Percentiles rank a stretch among this genome's conserved stretches.
phyloP scores from a whole-genome alignment of 1,140 invertebrate genomes.

The Saccostrea cuccullata region DNA sequence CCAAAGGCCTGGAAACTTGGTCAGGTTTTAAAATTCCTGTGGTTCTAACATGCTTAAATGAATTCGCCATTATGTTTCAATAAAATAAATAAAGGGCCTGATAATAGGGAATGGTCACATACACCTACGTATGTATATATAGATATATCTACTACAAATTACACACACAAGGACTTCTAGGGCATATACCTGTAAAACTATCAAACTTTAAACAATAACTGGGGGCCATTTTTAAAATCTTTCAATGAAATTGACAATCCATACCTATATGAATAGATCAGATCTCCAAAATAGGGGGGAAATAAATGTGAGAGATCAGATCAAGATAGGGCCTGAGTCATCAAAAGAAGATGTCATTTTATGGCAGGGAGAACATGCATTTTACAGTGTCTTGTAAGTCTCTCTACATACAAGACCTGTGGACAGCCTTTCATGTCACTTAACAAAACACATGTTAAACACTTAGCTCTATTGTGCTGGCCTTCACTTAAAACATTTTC shows the following conservation, averaged over 20 bases:
- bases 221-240: constrained; percentile 16
- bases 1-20: constrained; percentile 21
- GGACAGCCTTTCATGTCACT: constrained; percentile 11
- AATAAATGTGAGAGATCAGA: not conserved
- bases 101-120: not conserved
- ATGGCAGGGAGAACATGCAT: constrained; percentile 22
- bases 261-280: not conserved
- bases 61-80: not conserved
- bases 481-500: not conserved
- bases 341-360: constrained; percentile 20
- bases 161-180: not conserved
- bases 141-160: not conserved
- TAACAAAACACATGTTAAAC: constrained; percentile 14
- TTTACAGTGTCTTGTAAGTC: not conserved
- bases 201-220: constrained; percentile 18
- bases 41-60: not conserved
- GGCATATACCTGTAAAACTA: constrained; percentile 14
- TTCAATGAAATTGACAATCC: constrained; percentile 33
- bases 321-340: not conserved
- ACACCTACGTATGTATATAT: constrained; percentile 13
- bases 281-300: not conserved
- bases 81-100: not conserved
- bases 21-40: constrained; percentile 20
- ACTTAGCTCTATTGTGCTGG: not conserved
- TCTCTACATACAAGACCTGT: not conserved